A percentile compares a stretch with the other conserved stretches of the same genome.
phyloP scores from a whole-genome alignment of 2,113 vertebrate genomes.

The Thunnus maccoyii region DNA sequence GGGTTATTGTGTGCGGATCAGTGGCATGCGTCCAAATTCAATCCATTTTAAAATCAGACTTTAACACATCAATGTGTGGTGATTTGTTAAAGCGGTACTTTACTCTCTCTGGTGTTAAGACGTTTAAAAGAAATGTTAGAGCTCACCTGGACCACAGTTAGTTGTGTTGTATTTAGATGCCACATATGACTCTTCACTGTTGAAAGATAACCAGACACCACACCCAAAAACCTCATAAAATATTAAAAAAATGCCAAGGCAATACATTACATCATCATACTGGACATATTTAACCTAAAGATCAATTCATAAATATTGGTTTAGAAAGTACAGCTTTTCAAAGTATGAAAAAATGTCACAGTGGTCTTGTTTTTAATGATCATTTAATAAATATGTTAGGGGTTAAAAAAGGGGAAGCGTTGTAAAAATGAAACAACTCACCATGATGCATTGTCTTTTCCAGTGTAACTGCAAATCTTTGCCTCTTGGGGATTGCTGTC shows the following conservation, averaged over 20 bases:
- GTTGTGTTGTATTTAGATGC: neutral
- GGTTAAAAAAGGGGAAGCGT: too few relatives aligned
- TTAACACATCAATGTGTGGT: too few relatives aligned
- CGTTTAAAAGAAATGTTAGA: neutral
- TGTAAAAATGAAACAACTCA: constrained; percentile 42
- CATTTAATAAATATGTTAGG: neutral
- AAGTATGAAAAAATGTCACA: too few relatives aligned
- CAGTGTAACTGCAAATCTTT: constrained; percentile 51
- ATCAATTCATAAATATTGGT: too few relatives aligned
- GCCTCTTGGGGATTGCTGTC: neutral
- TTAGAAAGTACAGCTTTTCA: too few relatives aligned
- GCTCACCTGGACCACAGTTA: constrained; percentile 56
- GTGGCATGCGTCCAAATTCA: neutral
- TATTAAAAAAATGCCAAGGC: neutral
- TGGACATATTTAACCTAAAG: too few relatives aligned
- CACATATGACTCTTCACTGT: constrained; percentile 53
- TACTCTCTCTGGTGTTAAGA: neutral
- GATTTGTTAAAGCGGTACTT: neutral
- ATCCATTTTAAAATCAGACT: too few relatives aligned
- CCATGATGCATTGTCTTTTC: constrained; percentile 52
- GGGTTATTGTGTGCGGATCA: neutral
- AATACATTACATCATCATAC: too few relatives aligned
- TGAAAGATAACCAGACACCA: constrained; percentile 2
- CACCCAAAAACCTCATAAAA: too few relatives aligned
- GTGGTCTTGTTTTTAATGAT: neutral